Evolutionary conservation across 2,113 vertebrate genomes (phyloP).

Genomic region (Megaceryle maxima): DNA sequence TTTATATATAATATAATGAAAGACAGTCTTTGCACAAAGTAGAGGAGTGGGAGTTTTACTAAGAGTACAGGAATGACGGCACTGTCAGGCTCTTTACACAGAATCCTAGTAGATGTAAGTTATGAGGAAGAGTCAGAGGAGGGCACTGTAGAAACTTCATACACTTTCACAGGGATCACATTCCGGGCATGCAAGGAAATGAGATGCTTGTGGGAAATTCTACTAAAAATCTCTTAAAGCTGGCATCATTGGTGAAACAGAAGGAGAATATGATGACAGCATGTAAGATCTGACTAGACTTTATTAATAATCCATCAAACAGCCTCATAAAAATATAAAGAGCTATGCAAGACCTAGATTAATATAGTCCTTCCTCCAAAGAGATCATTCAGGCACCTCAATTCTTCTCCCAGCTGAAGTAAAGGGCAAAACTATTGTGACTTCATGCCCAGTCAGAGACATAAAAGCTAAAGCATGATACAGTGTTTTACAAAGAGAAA

Average conservation of each 20-base stretch:
- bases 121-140: neutral
- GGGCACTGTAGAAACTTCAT: neutral
- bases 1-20: neutral
- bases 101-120: neutral
- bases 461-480: neutral
- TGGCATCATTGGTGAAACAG: neutral
- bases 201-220: neutral
- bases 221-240: neutral
- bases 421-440: neutral
- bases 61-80: neutral
- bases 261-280: neutral
- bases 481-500: neutral
- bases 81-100: neutral
- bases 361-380: slow-evolving; percentile 16
- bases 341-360: neutral
- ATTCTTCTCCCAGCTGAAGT: neutral
- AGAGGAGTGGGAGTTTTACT: neutral
- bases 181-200: neutral
- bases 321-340: neutral
- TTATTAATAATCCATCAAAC: slow-evolving; percentile 53
- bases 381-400: neutral
- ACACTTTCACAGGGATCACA: neutral
- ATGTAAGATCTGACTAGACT: slow-evolving; percentile 1
- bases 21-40: neutral
- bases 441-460: neutral